Conservation (phyloP, 2,113 vertebrate genomes). For the Rafetus swinhoei region DNA sequence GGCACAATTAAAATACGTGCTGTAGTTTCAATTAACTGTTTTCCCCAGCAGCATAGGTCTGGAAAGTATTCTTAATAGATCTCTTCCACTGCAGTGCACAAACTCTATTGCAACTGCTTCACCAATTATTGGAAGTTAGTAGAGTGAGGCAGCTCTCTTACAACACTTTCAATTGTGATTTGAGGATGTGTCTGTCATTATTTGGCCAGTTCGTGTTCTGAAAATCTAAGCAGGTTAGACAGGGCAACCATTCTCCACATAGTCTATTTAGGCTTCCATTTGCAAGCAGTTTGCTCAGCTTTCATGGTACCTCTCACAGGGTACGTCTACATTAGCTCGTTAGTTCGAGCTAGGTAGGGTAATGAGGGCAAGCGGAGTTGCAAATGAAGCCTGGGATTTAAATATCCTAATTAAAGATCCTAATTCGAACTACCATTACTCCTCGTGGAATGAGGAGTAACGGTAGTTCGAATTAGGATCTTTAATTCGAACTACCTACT, state of each 20-base stretch:
- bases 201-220: neutral
- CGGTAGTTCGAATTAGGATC: no score
- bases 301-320: accelerated
- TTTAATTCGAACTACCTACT: no score
- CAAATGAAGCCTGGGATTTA: no score
- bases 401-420: no score
- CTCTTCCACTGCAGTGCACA: conserved; percentile 72
- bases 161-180: conserved; percentile 51
- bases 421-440: no score
- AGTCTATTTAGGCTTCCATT: neutral
- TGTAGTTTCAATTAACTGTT: conserved; percentile 73
- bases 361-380: no score
- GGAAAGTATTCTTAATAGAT: conserved; percentile 71
- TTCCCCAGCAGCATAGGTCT: conserved; percentile 50
- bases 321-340: no score
- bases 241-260: neutral
- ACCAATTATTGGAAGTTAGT: conserved; percentile 65
- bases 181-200: conserved; percentile 53
- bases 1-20: conserved; percentile 70
- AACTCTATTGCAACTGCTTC: conserved; percentile 66
- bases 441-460: no score
- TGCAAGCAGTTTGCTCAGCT: neutral
- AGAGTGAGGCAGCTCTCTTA: conserved; percentile 69
- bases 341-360: no score
- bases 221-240: neutral